Percentiles rank a stretch among this genome's conserved stretches.
Evolutionary conservation across 2,888 invertebrate species (phyloP).

Genomic region (Endomychus coccineus): DNA sequence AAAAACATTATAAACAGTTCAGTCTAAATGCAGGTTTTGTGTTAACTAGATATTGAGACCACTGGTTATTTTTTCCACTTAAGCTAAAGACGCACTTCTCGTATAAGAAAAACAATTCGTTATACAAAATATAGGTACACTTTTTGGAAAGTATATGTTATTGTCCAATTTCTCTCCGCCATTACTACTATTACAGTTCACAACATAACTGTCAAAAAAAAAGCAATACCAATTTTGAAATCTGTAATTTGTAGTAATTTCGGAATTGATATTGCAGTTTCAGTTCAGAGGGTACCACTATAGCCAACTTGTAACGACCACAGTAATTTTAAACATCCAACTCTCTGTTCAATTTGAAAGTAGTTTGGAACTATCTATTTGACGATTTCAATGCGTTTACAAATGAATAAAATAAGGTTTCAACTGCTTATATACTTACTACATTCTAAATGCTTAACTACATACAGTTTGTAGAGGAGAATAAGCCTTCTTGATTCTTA

Average conservation of each 20-base stretch:
- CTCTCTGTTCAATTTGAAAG: too few species aligned
- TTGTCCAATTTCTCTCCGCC: conserved; percentile 44
- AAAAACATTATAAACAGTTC: conserved; percentile 30
- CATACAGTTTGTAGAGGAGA: too few species aligned
- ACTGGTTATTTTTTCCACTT: conserved; percentile 20
- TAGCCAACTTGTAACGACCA: too few species aligned
- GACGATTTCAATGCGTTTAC: too few species aligned
- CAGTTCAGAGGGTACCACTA: too few species aligned
- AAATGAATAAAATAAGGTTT: too few species aligned
- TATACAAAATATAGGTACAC: conserved; percentile 33
- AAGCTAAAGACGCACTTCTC: conserved; percentile 9
- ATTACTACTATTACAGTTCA: conserved; percentile 35
- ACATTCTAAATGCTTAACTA: too few species aligned
- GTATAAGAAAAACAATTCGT: conserved; percentile 23
- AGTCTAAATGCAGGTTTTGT: conserved; percentile 31
- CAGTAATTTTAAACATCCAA: too few species aligned
- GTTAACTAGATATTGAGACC: conserved; percentile 26
- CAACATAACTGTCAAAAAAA: conserved; percentile 27
- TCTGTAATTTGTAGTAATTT: conserved; percentile 18
- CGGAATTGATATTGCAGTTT: too few species aligned
- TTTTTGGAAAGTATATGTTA: conserved; percentile 39
- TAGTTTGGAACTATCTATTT: too few species aligned
- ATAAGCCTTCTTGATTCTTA: too few species aligned
- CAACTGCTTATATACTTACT: too few species aligned
- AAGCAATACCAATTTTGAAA: conserved; percentile 17